Evolutionary conservation across 2,113 vertebrate species (phyloP).

Genomic region (Pogona vitticeps): DNA sequence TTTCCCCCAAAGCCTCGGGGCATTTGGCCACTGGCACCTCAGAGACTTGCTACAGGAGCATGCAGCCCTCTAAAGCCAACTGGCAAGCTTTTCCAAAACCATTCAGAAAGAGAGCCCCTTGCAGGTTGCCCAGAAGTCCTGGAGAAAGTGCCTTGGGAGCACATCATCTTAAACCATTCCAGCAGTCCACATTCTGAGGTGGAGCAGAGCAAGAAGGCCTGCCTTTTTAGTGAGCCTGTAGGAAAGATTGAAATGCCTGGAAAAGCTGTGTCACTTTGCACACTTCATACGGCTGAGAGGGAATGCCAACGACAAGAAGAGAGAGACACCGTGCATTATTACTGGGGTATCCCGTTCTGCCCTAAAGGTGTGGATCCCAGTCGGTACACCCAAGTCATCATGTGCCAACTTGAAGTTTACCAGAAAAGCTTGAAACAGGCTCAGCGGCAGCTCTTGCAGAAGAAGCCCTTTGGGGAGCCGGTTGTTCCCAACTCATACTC

Average conservation of each 20-base stretch:
- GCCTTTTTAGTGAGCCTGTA: conserved; percentile 48
- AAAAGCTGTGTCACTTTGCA: conserved; percentile 17
- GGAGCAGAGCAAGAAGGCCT: conserved; percentile 38
- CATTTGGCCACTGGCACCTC: conserved; percentile 69
- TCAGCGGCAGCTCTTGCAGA: conserved; percentile 86
- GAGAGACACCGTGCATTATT: conserved; percentile 83
- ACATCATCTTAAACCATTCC: conserved; percentile 11
- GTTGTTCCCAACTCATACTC: conserved; percentile 77
- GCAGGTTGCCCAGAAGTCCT: conserved; percentile 61
- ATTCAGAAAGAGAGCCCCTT: conserved; percentile 63
- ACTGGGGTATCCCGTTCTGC: conserved; percentile 97
- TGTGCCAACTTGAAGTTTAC: conserved; percentile 93
- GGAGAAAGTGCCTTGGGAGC: conserved; percentile 51
- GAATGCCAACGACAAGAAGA: conserved; percentile 56
- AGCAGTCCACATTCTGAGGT: conserved; percentile 55
- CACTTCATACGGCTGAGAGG: conserved; percentile 32
- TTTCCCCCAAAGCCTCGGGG: conserved; percentile 73
- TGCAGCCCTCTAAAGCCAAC: conserved; percentile 59
- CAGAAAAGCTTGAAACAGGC: conserved; percentile 91
- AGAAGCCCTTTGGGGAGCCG: conserved; percentile 86
- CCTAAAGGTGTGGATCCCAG: conserved; percentile 89
- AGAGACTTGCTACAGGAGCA: conserved; percentile 71
- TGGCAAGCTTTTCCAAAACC: conserved; percentile 63
- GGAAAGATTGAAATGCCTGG: conserved; percentile 43
- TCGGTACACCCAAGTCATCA: conserved; percentile 90